Base-by-base conservation (phyloP, 2,797 vertebrate species). In the Eulemur rubriventer region DNA sequence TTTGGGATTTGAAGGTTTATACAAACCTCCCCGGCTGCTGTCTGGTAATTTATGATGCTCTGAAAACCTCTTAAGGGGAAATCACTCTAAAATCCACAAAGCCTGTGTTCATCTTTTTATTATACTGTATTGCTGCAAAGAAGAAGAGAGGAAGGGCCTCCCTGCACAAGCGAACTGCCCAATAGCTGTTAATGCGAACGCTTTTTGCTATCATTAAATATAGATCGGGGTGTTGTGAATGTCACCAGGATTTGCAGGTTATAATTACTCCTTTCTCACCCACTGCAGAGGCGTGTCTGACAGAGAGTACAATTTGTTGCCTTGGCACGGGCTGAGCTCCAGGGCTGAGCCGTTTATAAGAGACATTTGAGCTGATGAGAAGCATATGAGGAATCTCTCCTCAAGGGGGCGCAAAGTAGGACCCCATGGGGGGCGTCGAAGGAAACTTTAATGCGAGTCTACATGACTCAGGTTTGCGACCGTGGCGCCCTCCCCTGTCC, bases 161-260 rank as follows among this genome's bases (percentile, higher is more conserved):
- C 75, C 46, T 91, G 61, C 38, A 75, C 9, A n/a, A 91, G 91
- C 0, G 6, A 82, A 73, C 30, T 17, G 55, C 65, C 89, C 93
- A 93, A 94, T 88, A 94, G 90, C 95, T 95, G 67, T 73, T 95
- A 70, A 97, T 90, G 94, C 59, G n/a, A 72, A 90, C 0, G 0
- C 52, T 88, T 73, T 93, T 75, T 50, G 67, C 83, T 93, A 48
- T 75, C 94, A 94, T 95, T 96, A 97, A 96, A 93, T 88, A 86
- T 81, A 96, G 95, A 98, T 94, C 17, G 1, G 67, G 92, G 95
- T 82, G 93, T 85, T 89, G 55, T 52, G 76, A 38, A 57, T 85
- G 93, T 75, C 79, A n/a, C 80, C 11, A 6, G 72, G 76, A 65
- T 73, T 67, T 63, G 22, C 93, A 76, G 94, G 52, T 89, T 57